Evolutionary conservation across 2,797 vertebrate genomes (phyloP).

Genomic region (Etheostoma perlongum): DNA sequence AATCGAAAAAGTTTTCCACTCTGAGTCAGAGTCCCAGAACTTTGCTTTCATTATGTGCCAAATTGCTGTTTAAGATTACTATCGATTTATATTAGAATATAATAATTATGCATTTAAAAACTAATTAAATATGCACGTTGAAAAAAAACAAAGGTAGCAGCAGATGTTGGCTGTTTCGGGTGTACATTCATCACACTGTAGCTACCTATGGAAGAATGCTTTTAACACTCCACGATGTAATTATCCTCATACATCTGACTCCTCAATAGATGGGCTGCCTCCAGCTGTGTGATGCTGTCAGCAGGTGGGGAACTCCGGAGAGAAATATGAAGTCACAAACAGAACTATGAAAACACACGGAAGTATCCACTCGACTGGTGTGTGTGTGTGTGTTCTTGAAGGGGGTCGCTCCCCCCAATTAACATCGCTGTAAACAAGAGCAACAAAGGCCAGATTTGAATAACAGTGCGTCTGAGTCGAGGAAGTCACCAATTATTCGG

Average conservation of each 20-base stretch:
- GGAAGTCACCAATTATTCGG: conserved; percentile 77
- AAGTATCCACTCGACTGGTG: not conserved
- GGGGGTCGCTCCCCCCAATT: conserved; percentile 57
- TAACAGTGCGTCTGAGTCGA: conserved; percentile 46
- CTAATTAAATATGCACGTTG: conserved; percentile 36
- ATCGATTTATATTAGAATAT: conserved; percentile 58
- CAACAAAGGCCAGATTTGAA: conserved; percentile 75
- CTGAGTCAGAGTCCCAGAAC: not conserved
- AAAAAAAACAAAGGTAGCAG: conserved; percentile 44
- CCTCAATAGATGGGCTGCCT: conserved; percentile 1
- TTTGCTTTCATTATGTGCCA: conserved; percentile 22
- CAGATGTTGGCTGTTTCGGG: conserved; percentile 53
- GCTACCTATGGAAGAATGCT: conserved; percentile 41
- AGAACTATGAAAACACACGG: not conserved
- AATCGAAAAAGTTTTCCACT: conserved; percentile 5
- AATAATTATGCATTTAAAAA: conserved; percentile 61
- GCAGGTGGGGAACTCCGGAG: not conserved
- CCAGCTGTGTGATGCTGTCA: conserved; percentile 14
- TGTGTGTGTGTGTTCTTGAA: not conserved
- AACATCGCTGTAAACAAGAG: conserved; percentile 75
- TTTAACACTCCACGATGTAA: conserved; percentile 23
- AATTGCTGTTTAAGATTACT: conserved; percentile 50
- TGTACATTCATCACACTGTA: conserved; percentile 52
- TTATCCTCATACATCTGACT: conserved; percentile 45
- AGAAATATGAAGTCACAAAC: conserved; percentile 4